Evolutionary conservation across 2,113 vertebrate species (phyloP).

Genomic region (Anser brachyrhynchus): DNA sequence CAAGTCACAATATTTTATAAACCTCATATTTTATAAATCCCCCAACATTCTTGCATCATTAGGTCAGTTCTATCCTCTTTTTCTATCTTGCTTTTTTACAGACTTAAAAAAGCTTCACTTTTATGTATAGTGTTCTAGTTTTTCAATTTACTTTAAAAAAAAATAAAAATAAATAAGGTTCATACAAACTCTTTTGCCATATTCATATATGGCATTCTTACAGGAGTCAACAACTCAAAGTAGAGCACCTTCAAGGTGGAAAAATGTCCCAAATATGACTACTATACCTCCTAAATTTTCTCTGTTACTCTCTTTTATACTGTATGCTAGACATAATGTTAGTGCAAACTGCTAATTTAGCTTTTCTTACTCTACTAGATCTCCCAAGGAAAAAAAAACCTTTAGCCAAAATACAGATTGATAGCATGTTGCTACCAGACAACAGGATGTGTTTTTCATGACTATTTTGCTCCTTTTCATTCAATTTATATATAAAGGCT

Average conservation of each 20-base stretch:
- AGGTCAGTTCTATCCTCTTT: not conserved
- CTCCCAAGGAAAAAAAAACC: not conserved
- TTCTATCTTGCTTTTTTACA: not conserved
- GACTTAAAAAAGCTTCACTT: not conserved
- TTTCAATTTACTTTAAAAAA: not conserved
- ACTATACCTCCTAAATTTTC: not conserved
- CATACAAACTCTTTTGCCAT: not conserved
- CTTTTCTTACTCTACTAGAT: not conserved
- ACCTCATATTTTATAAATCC: not conserved
- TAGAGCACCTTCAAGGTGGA: not conserved
- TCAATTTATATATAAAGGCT: not conserved
- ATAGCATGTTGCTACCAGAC: not conserved
- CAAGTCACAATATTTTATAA: not conserved
- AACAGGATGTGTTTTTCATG: not conserved
- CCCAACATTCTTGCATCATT: conserved; percentile 1
- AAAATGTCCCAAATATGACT: not conserved
- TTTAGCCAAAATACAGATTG: not conserved
- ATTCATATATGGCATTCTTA: not conserved
- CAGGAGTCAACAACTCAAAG: not conserved
- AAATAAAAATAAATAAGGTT: not conserved
- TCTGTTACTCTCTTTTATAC: not conserved
- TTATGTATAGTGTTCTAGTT: not conserved
- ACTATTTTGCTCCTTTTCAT: not conserved
- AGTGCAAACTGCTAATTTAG: not conserved
- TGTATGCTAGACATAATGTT: not conserved